Evolutionary conservation across 2,888 invertebrate genomes (phyloP).

Genomic region (Melipona bicolor): DNA sequence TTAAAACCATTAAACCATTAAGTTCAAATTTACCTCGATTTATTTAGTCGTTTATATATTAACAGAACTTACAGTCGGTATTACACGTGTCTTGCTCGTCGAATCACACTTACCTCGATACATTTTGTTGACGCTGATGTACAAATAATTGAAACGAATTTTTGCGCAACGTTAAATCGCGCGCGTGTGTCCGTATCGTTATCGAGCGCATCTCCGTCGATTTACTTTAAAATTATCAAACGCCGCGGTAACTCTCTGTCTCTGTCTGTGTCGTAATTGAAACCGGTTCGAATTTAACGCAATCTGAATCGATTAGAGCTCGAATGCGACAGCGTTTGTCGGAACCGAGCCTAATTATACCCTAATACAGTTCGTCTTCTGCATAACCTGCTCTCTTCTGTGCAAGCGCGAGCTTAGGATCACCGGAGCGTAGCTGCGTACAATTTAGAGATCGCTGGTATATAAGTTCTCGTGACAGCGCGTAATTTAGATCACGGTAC

Average conservation of each 20-base stretch:
- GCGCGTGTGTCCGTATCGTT: neutral
- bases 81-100: too few species aligned
- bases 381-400: neutral
- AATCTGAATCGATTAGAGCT: neutral
- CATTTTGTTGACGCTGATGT: too few species aligned
- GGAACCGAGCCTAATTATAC: neutral
- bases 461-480: slow-evolving; percentile 26
- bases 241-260: neutral
- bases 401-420: slow-evolving; percentile 22
- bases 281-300: neutral
- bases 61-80: too few species aligned
- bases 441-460: slow-evolving; percentile 37
- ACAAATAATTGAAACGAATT: too few species aligned
- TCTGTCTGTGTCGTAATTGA: neutral
- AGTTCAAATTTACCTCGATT: too few species aligned
- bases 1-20: too few species aligned
- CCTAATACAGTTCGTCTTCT: neutral
- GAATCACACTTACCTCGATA: too few species aligned
- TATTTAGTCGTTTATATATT: too few species aligned
- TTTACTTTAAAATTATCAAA: neutral
- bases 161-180: too few species aligned
- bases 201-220: too few species aligned
- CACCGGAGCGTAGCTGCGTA: neutral
- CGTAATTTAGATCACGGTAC: slow-evolving; percentile 44
- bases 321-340: neutral